These are phyloP conservation scores for Brachyalestes nurse DNA, from an alignment of 2,797 vertebrate species.

Conservation along the genomic window DNA sequence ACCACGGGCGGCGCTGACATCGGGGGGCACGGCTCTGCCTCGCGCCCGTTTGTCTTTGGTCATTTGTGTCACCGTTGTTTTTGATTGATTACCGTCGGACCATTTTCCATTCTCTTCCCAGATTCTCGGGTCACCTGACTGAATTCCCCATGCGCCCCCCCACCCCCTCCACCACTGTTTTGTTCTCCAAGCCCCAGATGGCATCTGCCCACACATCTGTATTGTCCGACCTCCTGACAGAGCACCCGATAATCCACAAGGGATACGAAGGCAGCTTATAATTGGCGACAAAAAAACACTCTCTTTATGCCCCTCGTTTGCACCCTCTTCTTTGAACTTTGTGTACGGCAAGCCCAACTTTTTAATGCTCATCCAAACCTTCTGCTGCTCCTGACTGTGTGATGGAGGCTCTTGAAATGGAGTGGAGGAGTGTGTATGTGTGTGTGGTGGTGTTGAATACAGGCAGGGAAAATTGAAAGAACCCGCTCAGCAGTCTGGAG, in stretches of 20 bases:
- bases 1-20: slow-evolving; percentile 80
- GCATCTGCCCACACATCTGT: slow-evolving; percentile 94
- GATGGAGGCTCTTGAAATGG: slow-evolving; percentile 43
- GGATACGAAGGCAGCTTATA: slow-evolving; percentile 68
- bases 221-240: slow-evolving; percentile 78
- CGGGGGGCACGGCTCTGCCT: slow-evolving; percentile 73
- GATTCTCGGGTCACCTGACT: slow-evolving; percentile 83
- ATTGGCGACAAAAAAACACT: slow-evolving; percentile 64
- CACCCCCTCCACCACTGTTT: slow-evolving; percentile 67
- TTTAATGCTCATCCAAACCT: slow-evolving; percentile 17
- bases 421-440: slow-evolving; percentile 30
- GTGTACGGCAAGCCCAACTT: not conserved
- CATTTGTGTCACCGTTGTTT: slow-evolving; percentile 89
- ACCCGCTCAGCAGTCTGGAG: slow-evolving; percentile 58
- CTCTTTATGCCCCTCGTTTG: not conserved
- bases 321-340: not conserved
- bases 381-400: slow-evolving; percentile 22
- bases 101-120: slow-evolving; percentile 89
- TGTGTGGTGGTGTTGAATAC: slow-evolving; percentile 29
- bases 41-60: slow-evolving; percentile 84
- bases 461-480: slow-evolving; percentile 46
- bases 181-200: slow-evolving; percentile 84
- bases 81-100: slow-evolving; percentile 97
- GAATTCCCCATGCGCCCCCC: slow-evolving; percentile 76
- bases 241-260: slow-evolving; percentile 58